Evolutionary conservation across 2,797 vertebrate genomes (phyloP), one percentile per base, ranked within the genome.

Genomic region (Zenarchopterus dispar): DNA sequence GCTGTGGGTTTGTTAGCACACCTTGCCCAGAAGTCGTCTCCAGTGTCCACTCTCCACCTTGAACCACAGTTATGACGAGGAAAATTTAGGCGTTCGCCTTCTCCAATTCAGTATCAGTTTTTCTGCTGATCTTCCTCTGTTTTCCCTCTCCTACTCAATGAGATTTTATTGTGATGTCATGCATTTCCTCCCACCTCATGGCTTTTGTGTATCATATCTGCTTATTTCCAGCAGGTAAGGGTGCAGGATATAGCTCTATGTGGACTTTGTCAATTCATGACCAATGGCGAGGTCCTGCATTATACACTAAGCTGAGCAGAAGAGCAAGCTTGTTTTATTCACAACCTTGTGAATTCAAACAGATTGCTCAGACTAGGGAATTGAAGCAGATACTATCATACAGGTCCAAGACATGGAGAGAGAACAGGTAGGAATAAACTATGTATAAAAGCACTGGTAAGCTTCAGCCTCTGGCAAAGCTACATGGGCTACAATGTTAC

Each of bases 1-100:
- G 94, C 95, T 94, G 93, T 94, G 93, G 94, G 95, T 97, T 95
- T 97, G 95, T 95, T 95, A 93, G 92, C 91, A 84, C 75, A 87
- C 91, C 93, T 93, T 92, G 1, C 7, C 39, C 90, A 82, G 91
- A 75, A 49, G 66, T 71, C 41, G 61, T 58, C 75, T 80, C 85
- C 79, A 23, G 36, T 82, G 85, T 84, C 82, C 86, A 79, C 71
- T 28, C 69, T 31, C 17, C 61, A 79, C 75, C 77, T 77, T 73
- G 75, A 84, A 93, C 95, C 62, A 75, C 88, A 83, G 90, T 72
- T 71, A 67, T 64, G 13, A 48, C 45, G 64, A 59, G 54, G 6
- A 23, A 59, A 24, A 43, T 56, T 50, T 66, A 8, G 54, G 31
- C 57, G 73, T 60, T 39, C 65, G 8, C 68, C 73, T 61, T 59